Base-by-base conservation (phyloP, 1,140 invertebrate species). In the Drosophila repletoides region DNA sequence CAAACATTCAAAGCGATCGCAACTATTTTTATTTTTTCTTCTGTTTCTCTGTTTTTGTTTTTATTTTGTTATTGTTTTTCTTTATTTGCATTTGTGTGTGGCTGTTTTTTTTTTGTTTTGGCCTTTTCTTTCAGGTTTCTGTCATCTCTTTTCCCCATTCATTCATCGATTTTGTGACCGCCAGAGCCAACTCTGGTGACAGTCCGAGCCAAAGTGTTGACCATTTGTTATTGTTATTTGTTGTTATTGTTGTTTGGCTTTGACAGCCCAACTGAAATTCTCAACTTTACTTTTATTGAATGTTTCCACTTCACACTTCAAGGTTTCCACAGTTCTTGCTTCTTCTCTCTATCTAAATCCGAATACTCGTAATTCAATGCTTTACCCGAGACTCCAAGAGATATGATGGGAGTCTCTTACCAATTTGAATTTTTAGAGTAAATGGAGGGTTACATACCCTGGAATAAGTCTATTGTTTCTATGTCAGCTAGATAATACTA, bases 91-190 rank as follows among this genome's bases (percentile, higher is more conserved):
- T 55, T 41, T 61, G 21, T 40, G 19, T 31, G 36, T 67, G 55
- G 7, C 31, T 49, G 19, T 60, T 10, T 45, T 41, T 31, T 36
- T 24, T 46, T 48, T 1, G 22, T 10, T 4, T 26, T 58, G 9
- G 9, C 19, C 10, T 12, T 31, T 46, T 28, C 40, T 5, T 34
- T 40, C 7, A 22, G 7, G 14, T 48, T 52, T 41, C 31, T 45
- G 22, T 26, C 63, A 26, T 67, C 46, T 67, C 56, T 67, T 61
- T 66, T 41, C 26, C 55, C 6, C 58, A 52, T 67, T 67, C 64
- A 67, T 67, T 67, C 64, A 67, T 61, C 48, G 64, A 67, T 67
- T 67, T 61, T 24, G 46, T 22, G 26, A 41, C 12, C 41, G 34
- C 43, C n/a, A n/a, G n/a, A n/a, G n/a, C n/a, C n/a, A n/a, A n/a